Evolutionary conservation across 2,797 vertebrate species (phyloP), one percentile per base, ranked within the genome.

Genomic region (Paguma larvata): DNA sequence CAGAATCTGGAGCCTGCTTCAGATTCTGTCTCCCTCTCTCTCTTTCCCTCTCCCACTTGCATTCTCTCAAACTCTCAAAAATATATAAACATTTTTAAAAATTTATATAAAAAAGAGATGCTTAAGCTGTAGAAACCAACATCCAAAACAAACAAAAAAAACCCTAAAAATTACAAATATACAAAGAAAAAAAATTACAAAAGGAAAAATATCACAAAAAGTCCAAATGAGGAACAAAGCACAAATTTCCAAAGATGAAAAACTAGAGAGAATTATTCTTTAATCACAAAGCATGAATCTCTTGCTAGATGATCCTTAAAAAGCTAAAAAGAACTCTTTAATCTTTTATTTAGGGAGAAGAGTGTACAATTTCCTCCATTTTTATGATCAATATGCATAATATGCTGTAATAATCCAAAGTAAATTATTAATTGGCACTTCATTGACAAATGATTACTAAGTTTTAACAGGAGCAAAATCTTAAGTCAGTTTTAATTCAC

Each of bases 201-300:
- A 88, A 96, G 41, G 53, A 63, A 56, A 95, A 73, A 46, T 46
- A 73, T 44, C 72, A 78, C 53, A 53, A 79, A 88, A 96, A 48
- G 63, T 62, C 46, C 59, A 89, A 92, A 56, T 4, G 11, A 68
- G 56, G 16, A 95, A 89, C 23, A 89, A 85, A 85, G 53, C 9
- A 56, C 12, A 95, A 56, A 82, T 19, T 67, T 86, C 27, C 75
- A 85, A 78, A 65, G 30, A 90, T 80, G 32, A 82, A 97, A 92
- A 92, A 41, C 41, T 88, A 63, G 10, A 93, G 30, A 87, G 1
- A 90, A 87, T 41, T 91, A 78, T 80, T 92, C 65, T 95, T 90
- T 88, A 92, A 93, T 88, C 30, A 73, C 32, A 95, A 9, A 88
- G 30, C 8, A 85, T 80, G 70, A 92, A 82, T 95, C 65, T 83